Evolutionary conservation across 2,113 vertebrate species (phyloP).

Genomic region (Gymnarchus niloticus): DNA sequence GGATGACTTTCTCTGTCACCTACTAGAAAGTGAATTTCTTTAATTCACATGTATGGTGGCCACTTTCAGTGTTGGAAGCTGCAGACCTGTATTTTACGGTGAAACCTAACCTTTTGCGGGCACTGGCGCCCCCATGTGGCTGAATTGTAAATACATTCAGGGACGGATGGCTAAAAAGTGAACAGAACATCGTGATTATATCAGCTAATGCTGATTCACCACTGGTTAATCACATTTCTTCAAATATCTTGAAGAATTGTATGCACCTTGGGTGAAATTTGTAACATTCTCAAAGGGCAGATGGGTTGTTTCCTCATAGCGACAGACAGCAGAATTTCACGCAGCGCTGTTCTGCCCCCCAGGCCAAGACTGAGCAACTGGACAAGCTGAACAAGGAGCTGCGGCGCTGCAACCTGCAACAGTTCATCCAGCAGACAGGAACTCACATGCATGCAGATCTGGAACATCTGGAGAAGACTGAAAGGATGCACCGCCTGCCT

Average conservation of each 20-base stretch:
- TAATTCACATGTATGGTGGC: too few species aligned
- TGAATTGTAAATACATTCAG: not conserved
- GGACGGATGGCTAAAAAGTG: not conserved
- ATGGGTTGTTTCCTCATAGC: not conserved
- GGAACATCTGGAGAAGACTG: constrained; percentile 18
- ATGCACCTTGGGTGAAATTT: not conserved
- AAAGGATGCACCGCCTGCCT: constrained; percentile 29
- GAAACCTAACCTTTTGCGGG: not conserved
- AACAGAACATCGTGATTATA: not conserved
- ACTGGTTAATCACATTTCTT: not conserved
- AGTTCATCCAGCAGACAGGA: constrained; percentile 83
- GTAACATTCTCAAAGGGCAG: too few species aligned
- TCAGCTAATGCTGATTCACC: not conserved
- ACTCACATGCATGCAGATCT: constrained; percentile 47
- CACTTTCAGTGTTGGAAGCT: too few species aligned
- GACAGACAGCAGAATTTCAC: not conserved
- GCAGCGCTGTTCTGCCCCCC: constrained; percentile 24
- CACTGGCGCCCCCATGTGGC: constrained; percentile 15
- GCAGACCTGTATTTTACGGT: not conserved
- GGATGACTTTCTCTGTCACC: too few species aligned
- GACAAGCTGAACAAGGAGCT: constrained; percentile 87
- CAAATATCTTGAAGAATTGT: not conserved
- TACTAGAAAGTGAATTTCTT: too few species aligned
- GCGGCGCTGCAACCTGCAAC: constrained; percentile 85
- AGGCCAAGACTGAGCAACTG: constrained; percentile 69